Conservation (phyloP, 2,113 vertebrate species). For the Prinia subflava region DNA sequence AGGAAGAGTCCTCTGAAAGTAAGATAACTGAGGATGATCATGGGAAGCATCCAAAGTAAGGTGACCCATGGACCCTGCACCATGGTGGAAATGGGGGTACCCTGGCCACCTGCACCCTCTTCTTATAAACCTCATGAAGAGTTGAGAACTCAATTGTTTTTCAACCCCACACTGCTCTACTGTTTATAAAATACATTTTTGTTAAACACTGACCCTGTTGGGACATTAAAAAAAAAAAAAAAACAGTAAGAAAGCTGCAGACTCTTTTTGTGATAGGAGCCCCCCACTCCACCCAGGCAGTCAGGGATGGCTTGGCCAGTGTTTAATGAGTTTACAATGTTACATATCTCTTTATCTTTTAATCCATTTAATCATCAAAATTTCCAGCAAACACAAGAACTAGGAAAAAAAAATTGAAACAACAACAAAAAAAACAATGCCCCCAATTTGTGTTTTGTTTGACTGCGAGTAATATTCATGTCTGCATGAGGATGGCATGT, state of each 20-base stretch:
- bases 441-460: conserved; percentile 82
- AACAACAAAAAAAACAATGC: conserved; percentile 62
- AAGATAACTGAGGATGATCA: not conserved
- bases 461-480: conserved; percentile 88
- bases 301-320: not conserved
- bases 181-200: not conserved
- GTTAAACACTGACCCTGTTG: not conserved
- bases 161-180: not conserved
- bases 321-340: conserved; percentile 56
- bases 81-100: not conserved
- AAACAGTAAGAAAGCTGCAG: not conserved
- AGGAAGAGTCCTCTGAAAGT: not conserved
- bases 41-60: not conserved
- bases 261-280: not conserved
- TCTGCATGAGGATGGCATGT: conserved; percentile 95
- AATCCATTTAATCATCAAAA: conserved; percentile 68
- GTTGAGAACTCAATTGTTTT: not conserved
- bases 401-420: not conserved
- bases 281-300: not conserved
- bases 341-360: conserved; percentile 63
- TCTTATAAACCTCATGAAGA: not conserved
- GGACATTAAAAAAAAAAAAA: not conserved
- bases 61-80: fast-evolving
- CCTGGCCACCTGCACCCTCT: fast-evolving
- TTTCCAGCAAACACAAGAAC: conserved; percentile 1